Percentiles rank a stretch among this genome's conserved stretches.
phyloP scores from a whole-genome alignment of 1,140 invertebrate species.

The Odontomachus brunneus region DNA sequence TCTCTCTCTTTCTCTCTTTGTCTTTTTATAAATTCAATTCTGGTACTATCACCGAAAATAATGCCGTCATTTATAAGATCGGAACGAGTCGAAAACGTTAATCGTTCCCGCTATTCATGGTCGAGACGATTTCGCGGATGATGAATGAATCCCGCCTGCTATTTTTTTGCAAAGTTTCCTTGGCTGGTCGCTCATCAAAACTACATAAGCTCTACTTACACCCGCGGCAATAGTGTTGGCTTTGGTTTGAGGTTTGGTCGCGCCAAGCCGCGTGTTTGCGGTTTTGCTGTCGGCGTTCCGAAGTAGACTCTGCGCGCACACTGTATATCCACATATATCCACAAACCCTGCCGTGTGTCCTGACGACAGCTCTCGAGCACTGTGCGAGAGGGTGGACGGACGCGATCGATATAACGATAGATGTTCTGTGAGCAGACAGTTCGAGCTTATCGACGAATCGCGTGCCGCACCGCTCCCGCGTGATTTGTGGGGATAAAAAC shows the following conservation, averaged over 20 bases:
- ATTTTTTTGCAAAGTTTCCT: slow-evolving; percentile 32
- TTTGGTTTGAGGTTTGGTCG: slow-evolving; percentile 84
- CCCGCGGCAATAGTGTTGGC: slow-evolving; percentile 81
- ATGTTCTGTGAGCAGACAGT: slow-evolving; percentile 52
- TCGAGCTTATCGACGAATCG: slow-evolving; percentile 61
- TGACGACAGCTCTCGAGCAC: slow-evolving; percentile 66
- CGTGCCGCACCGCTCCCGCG: slow-evolving; percentile 50
- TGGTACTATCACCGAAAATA: too few species aligned
- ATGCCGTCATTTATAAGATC: neutral
- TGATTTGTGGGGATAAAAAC: slow-evolving; percentile 58
- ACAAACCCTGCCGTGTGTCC: slow-evolving; percentile 50
- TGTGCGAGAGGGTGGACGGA: slow-evolving; percentile 42
- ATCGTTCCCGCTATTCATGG: neutral
- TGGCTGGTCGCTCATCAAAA: slow-evolving; percentile 69
- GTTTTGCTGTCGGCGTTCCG: slow-evolving; percentile 83
- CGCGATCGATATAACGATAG: slow-evolving; percentile 71
- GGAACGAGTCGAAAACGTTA: neutral
- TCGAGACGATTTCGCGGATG: neutral
- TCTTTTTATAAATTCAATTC: too few species aligned
- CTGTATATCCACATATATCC: slow-evolving; percentile 55
- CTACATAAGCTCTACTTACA: slow-evolving; percentile 82
- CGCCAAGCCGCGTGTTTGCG: slow-evolving; percentile 84
- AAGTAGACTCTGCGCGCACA: slow-evolving; percentile 71
- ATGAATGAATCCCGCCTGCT: slow-evolving; percentile 33
- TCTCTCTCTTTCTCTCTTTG: too few species aligned